Evolutionary conservation across 2,888 invertebrate species (phyloP).

Genomic region (Mythimna albipuncta): DNA sequence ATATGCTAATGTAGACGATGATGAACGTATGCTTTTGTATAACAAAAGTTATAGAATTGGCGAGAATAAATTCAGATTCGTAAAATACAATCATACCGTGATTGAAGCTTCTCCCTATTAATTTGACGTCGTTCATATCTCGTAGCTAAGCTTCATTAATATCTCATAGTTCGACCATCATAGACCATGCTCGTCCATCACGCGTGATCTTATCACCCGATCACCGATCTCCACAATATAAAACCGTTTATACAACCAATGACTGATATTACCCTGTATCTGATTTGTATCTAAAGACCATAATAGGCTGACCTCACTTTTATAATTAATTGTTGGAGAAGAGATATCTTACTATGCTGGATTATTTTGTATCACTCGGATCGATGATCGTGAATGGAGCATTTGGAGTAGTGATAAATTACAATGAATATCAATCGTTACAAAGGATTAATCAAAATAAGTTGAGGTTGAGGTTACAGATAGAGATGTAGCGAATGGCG

Average conservation of each 20-base stretch:
- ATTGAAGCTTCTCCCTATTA: constrained; percentile 54
- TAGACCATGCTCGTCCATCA: constrained; percentile 84
- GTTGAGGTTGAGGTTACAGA: constrained; percentile 67
- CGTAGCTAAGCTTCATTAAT: constrained; percentile 73
- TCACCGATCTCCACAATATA: constrained; percentile 87
- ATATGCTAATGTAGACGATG: not conserved
- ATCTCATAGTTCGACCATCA: constrained; percentile 76
- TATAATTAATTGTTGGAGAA: constrained; percentile 53
- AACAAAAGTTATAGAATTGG: not conserved
- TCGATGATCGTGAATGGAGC: constrained; percentile 86
- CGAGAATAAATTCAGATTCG: not conserved
- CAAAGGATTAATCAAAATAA: constrained; percentile 86
- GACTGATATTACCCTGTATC: constrained; percentile 85
- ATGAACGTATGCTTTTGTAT: not conserved
- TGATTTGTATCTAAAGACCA: constrained; percentile 82
- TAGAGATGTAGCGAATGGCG: constrained; percentile 38
- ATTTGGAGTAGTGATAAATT: constrained; percentile 85
- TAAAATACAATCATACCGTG: constrained; percentile 25
- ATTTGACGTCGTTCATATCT: constrained; percentile 62
- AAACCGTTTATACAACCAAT: constrained; percentile 86
- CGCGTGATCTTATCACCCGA: constrained; percentile 82
- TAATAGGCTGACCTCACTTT: constrained; percentile 67
- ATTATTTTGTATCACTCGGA: constrained; percentile 75
- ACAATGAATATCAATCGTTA: constrained; percentile 86
- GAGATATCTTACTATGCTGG: constrained; percentile 71